phyloP scores from a whole-genome alignment of 1,140 invertebrate genomes.

The Temnothorax curvispinosus region DNA sequence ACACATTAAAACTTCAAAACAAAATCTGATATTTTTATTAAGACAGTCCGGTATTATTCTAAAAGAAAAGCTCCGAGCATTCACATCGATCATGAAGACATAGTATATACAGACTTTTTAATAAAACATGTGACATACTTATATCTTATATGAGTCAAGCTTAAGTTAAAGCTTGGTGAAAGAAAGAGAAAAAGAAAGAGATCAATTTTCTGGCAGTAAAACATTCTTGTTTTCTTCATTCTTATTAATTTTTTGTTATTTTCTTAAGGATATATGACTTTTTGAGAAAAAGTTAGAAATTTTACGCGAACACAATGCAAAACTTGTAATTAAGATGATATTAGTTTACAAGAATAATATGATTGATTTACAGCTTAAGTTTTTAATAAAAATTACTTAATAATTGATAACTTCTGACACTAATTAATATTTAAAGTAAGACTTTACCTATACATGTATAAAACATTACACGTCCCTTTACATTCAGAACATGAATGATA shows the following conservation, averaged over 20 bases:
- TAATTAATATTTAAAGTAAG: neutral
- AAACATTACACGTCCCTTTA: neutral
- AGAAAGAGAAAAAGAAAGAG: neutral
- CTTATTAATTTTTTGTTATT: neutral
- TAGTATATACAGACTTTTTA: neutral
- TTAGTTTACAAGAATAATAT: neutral
- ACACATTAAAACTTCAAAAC: neutral
- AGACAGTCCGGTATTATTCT: neutral
- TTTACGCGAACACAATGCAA: neutral
- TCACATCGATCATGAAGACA: neutral
- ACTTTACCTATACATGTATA: no score
- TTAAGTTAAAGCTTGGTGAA: neutral
- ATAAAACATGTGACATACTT: conserved; percentile 14
- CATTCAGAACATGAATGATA: neutral
- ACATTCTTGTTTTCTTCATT: neutral
- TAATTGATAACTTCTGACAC: neutral
- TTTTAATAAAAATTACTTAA: neutral
- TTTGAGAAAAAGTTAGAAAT: neutral
- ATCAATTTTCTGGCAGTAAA: neutral
- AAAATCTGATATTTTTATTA: conserved; percentile 6
- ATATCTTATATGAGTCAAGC: conserved; percentile 5
- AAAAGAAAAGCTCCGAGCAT: neutral
- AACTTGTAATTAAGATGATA: neutral
- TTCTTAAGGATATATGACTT: neutral
- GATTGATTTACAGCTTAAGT: neutral